Evolutionary conservation across 1,140 invertebrate species (phyloP), one percentile per base, ranked within the genome.

Genomic region (Heliconius hewitsoni): DNA sequence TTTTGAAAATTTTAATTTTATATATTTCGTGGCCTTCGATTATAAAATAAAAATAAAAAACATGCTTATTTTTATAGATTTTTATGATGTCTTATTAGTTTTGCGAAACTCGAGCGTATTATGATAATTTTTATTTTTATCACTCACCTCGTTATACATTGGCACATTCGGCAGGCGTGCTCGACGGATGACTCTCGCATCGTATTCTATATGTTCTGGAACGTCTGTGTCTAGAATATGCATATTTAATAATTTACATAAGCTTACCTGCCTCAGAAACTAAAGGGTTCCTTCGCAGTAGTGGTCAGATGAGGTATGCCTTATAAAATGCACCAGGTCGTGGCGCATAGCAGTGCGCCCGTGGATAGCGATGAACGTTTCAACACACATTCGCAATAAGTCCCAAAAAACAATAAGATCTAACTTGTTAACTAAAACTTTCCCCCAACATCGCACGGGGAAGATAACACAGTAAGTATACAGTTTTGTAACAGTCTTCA

Each of bases 281-380:
- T 93, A 94, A 93, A 93, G 86, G 85, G 79, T 90, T 90, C 91
- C 91, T 95, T 95, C 95, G 94, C 94, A 95, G 82, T 93, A 95
- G 85, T 95, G 95, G 73, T 95, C 95, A 82, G 95, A 95, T 71
- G 95, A 95, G 73, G 95, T 95, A 87, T 95, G 94, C 84, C 94
- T 87, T 91, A 95, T 95, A 86, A 95, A 95, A 85, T 95, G 94
- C 79, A 93, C 90, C 87, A 95, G 91, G 83, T 95, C 93, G 91
- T 94, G 92, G 89, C 93, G 93, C 93, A 95, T 94, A 94, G 93
- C 93, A 92, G 93, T 94, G 93, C 92, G 93, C 92, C 93, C 93
- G 93, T 94, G 92, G 84, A 94, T 94, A 87, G 93, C 93, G 89
- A 90, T 94, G 79, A 94, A 94, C 90, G 93, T 93, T 92, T 94